Conservation (phyloP, 2,113 vertebrate species). For the Periophthalmus modestus region DNA sequence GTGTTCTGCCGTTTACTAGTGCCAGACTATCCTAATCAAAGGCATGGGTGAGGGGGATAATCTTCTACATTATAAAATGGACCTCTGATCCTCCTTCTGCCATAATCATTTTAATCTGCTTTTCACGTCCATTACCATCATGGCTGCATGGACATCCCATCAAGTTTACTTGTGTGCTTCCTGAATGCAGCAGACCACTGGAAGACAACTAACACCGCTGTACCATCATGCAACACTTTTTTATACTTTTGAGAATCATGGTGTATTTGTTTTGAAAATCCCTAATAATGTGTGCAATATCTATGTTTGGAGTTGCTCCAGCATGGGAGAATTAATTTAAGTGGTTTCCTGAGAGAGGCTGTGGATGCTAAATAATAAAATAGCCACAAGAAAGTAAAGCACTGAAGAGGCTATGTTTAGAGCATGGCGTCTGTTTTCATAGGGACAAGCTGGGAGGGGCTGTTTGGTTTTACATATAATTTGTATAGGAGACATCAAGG, state of each 20-base stretch:
- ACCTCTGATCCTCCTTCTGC: conserved; percentile 59
- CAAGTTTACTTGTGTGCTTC: conserved; percentile 15
- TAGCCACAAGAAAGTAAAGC: conserved; percentile 3
- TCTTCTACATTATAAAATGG: conserved; percentile 58
- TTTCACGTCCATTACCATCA: conserved; percentile 69
- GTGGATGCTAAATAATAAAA: conserved; percentile 22
- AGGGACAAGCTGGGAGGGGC: not conserved
- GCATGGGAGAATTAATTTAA: conserved; percentile 32
- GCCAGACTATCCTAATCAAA: conserved; percentile 37
- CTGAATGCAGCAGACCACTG: not conserved
- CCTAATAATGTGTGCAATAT: conserved; percentile 43
- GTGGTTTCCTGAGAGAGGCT: not conserved
- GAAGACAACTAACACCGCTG: not conserved
- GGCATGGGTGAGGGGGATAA: conserved; percentile 52
- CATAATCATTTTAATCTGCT: conserved; percentile 74
- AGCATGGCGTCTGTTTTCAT: not conserved
- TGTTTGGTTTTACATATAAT: not conserved
- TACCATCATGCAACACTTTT: not conserved
- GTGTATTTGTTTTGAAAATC: conserved; percentile 25
- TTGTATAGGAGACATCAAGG: not conserved
- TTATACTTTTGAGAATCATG: not conserved
- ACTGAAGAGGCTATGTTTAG: not conserved
- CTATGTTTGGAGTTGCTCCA: conserved; percentile 45
- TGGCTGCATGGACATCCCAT: conserved; percentile 30
- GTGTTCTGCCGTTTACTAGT: conserved; percentile 15